Conservation (phyloP, 1,140 invertebrate genomes). For the Dreissena rostriformis region DNA sequence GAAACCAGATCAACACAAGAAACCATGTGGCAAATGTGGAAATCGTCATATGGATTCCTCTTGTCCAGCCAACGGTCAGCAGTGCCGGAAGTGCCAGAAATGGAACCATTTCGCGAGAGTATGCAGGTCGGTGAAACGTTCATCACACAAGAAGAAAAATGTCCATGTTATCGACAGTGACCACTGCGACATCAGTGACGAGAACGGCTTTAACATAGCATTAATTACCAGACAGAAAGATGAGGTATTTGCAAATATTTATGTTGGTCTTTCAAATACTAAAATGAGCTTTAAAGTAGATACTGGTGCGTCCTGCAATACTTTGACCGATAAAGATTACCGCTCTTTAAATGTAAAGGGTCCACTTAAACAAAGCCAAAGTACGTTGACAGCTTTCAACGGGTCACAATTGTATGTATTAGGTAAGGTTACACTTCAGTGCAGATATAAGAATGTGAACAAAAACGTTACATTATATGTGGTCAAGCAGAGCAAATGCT, state of each 20-base stretch:
- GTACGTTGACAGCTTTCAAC: background rate
- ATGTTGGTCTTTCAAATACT: background rate
- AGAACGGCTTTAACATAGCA: background rate
- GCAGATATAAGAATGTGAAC: background rate
- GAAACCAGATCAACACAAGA: background rate
- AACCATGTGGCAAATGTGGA: background rate
- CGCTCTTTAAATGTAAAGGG: background rate
- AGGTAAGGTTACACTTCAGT: background rate
- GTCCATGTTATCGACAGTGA: background rate
- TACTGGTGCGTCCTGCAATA: background rate
- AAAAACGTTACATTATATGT: background rate
- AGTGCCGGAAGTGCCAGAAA: background rate
- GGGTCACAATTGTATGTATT: background rate
- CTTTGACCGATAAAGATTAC: background rate
- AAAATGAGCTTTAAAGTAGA: background rate
- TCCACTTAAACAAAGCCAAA: background rate
- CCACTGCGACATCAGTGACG: background rate
- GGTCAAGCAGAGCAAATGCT: background rate
- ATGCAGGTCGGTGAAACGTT: background rate
- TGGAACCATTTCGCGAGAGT: background rate
- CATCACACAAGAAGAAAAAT: background rate
- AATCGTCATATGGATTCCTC: background rate
- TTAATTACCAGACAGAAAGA: background rate
- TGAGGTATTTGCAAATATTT: conserved; percentile 2
- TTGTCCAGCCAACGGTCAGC: background rate